Evolutionary conservation across 35 echinoderm and acorn worm species (phyloP), one percentile per base, ranked within the genome.

Genomic region (Nesometra sesokonis): DNA sequence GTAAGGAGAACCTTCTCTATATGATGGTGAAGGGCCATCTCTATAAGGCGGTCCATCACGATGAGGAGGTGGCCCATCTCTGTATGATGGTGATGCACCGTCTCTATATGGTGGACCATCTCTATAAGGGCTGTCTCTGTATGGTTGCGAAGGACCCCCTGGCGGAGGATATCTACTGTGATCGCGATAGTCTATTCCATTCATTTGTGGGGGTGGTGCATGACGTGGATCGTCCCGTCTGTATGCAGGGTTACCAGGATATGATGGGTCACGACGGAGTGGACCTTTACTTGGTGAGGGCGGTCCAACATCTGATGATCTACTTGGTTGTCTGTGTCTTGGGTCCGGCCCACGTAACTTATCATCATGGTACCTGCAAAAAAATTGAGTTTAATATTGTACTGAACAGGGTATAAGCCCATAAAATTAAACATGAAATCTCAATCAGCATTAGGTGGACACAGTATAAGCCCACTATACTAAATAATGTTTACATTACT

Each of bases 1-100:
- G 36, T 97, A 93, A 52, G 89, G 81, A 13, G 87, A 85, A 35
- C 91, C 89, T 30, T 77, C 39, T 93, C 86, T 5, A 89, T 84
- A 77, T 88, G 80, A 23, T 84, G 79, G 35, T 82, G 87, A 32
- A 52, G 32, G 46, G 36, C 77, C 43, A 77, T 57, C 31, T 36
- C 21, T 0, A 77, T 46, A 15, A 82, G 33, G 52, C 23, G 52
- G 52, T 67, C 52, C 52, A 67, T 67, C 52, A 67, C 52, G 52
- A 67, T 67, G 52, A 19, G 52, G 52, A 13, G 52, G 52, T 27
- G 52, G 52, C 23, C 52, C 52, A 19, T 67, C 52, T 27, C 52
- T 67, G 52, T 67, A 67, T 67, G 52, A 67, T 27, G 52, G 52
- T 67, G 52, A 67, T 19, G 52, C 7, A 27, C 52, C 52, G 23